A percentile compares a stretch with the other conserved stretches of the same genome.
Evolutionary conservation across 2,888 invertebrate genomes (phyloP).

Genomic region (Auanema freiburgensis): DNA sequence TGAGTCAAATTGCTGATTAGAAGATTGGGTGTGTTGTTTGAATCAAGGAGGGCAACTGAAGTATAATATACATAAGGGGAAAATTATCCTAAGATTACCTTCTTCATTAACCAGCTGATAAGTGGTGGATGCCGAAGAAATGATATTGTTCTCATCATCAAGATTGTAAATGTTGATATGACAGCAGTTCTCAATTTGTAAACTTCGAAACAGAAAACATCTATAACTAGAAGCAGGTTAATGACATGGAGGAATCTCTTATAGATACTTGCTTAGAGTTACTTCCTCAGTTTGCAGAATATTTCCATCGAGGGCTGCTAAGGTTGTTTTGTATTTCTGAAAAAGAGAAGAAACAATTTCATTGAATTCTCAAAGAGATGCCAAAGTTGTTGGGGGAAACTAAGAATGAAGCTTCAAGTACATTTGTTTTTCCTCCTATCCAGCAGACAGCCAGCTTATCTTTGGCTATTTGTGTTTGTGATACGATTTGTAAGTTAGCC

Average conservation of each 20-base stretch:
- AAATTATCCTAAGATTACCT: neutral
- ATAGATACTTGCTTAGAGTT: slow-evolving; percentile 10
- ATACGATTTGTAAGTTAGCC: slow-evolving; percentile 30
- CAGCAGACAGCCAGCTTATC: slow-evolving; percentile 42
- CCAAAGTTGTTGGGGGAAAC: too few species aligned
- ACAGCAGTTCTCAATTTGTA: slow-evolving; percentile 51
- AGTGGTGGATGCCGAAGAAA: neutral
- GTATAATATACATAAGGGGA: neutral
- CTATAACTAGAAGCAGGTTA: slow-evolving; percentile 11
- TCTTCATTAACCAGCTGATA: neutral
- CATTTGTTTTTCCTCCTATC: slow-evolving; percentile 3
- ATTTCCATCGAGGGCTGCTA: slow-evolving; percentile 28
- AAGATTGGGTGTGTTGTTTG: slow-evolving; percentile 26
- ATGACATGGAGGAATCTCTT: neutral
- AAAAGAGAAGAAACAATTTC: too few species aligned
- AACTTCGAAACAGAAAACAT: slow-evolving; percentile 47
- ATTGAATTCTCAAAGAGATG: too few species aligned
- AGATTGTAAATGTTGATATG: slow-evolving; percentile 34
- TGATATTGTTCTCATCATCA: slow-evolving; percentile 7
- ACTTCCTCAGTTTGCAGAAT: slow-evolving; percentile 33
- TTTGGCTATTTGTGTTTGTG: slow-evolving; percentile 38
- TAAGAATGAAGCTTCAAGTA: too few species aligned
- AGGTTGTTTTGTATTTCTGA: too few species aligned
- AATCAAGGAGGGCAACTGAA: slow-evolving; percentile 10
- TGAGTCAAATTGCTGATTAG: slow-evolving; percentile 53